A percentile compares a stretch with the other conserved stretches of the same genome.
phyloP scores from a whole-genome alignment of 1,140 invertebrate species.

The Drosophila mauritiana region DNA sequence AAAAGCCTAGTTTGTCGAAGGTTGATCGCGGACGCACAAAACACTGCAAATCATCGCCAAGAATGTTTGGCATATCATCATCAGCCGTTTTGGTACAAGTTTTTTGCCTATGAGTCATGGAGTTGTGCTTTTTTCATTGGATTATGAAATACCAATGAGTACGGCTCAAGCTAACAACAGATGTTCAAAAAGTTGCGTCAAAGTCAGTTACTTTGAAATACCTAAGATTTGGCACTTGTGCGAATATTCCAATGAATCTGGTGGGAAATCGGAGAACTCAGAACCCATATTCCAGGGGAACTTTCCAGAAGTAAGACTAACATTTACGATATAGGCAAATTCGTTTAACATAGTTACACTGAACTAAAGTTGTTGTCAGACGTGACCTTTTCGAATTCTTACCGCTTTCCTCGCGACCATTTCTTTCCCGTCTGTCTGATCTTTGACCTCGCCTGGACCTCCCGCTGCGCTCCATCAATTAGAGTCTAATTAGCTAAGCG shows the following conservation, averaged over 20 bases:
- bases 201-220: conserved; percentile 2
- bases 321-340: too few species aligned
- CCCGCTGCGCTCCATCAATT: conserved; percentile 64
- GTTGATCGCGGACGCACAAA: conserved; percentile 30
- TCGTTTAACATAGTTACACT: too few species aligned
- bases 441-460: conserved; percentile 59
- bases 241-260: conserved; percentile 1
- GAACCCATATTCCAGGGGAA: not conserved
- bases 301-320: not conserved
- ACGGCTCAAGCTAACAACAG: conserved; percentile 12
- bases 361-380: too few species aligned
- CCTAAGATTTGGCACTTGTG: not conserved
- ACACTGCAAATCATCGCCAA: conserved; percentile 40
- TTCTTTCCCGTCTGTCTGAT: conserved; percentile 23
- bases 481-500: conserved; percentile 66
- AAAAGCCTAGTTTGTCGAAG: conserved; percentile 26
- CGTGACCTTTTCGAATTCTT: not conserved
- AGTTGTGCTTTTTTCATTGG: conserved; percentile 24
- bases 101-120: conserved; percentile 29
- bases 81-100: conserved; percentile 25
- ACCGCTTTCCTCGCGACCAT: conserved; percentile 20
- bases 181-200: conserved; percentile 10
- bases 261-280: not conserved
- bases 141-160: conserved; percentile 41
- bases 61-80: conserved; percentile 40